These are phyloP conservation scores for Cyphomyrus discorhynchus DNA, from an alignment of 2,113 vertebrate species.

Conservation along the genomic window DNA sequence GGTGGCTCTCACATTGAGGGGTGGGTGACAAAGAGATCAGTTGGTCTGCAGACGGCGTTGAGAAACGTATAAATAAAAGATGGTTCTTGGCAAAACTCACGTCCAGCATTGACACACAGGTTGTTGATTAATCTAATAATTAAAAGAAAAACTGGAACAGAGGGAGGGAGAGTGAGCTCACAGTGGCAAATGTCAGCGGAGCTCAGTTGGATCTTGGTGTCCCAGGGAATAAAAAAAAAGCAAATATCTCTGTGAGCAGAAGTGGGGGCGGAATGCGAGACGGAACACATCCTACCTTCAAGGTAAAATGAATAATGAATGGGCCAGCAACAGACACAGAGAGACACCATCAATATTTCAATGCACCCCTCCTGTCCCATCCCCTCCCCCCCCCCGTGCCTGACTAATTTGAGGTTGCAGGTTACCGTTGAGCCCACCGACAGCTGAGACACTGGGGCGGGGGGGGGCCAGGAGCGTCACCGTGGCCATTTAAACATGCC, in stretches of 20 bases:
- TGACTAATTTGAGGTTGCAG: slow-evolving; percentile 55
- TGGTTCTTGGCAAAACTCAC: not conserved
- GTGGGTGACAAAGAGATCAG: not conserved
- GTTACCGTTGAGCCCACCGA: slow-evolving; percentile 40
- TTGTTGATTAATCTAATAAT: slow-evolving; percentile 19
- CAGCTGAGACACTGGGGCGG: slow-evolving; percentile 32
- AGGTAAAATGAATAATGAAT: slow-evolving; percentile 92
- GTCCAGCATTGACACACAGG: not conserved
- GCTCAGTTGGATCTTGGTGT: slow-evolving; percentile 33
- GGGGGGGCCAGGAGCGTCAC: not conserved
- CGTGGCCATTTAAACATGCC: not conserved
- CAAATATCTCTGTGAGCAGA: slow-evolving; percentile 55
- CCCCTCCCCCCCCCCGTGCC: not conserved
- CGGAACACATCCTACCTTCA: slow-evolving; percentile 74
- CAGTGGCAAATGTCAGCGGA: slow-evolving; percentile 43
- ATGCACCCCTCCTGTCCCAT: slow-evolving; percentile 41
- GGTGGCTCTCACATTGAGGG: not conserved
- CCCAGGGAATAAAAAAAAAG: slow-evolving; percentile 27
- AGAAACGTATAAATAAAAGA: not conserved
- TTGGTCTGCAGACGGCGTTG: not conserved
- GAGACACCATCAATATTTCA: slow-evolving; percentile 87
- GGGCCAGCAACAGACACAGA: slow-evolving; percentile 68
- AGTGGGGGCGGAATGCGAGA: slow-evolving; percentile 56
- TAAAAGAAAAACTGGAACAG: slow-evolving; percentile 8
- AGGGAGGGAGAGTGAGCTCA: slow-evolving; percentile 27